These are phyloP conservation scores for Callospermophilus lateralis DNA, from an alignment of 2,113 vertebrate species.

Conservation along the genomic window DNA sequence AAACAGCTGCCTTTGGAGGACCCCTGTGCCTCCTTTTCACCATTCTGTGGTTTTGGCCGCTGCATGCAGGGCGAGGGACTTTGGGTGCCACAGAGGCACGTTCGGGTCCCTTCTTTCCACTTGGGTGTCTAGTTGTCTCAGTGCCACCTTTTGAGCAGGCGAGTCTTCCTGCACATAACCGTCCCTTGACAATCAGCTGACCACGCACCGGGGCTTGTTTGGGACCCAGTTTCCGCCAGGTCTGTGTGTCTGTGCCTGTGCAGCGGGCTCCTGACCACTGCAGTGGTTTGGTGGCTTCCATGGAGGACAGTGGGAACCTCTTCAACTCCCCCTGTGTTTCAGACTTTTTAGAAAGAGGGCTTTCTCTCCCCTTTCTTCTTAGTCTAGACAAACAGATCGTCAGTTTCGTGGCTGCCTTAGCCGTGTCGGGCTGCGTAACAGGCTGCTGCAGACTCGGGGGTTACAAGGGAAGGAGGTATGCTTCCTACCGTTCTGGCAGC, in stretches of 20 bases:
- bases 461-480: too few relatives aligned
- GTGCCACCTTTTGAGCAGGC: not conserved
- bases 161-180: not conserved
- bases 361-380: not conserved
- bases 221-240: not conserved
- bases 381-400: not conserved
- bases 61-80: not conserved
- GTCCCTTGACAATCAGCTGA: not conserved
- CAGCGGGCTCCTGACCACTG: rapidly evolving
- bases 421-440: too few relatives aligned
- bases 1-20: not conserved
- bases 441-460: too few relatives aligned
- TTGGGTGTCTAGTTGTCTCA: too few relatives aligned
- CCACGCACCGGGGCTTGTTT: not conserved
- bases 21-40: not conserved
- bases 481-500: too few relatives aligned
- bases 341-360: not conserved
- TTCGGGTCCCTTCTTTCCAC: not conserved
- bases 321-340: too few relatives aligned
- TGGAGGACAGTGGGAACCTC: too few relatives aligned
- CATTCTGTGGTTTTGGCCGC: not conserved
- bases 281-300: too few relatives aligned
- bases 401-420: not conserved
- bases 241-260: rapidly evolving
- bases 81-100: not conserved